Percentiles rank a stretch among this genome's conserved stretches.
These are phyloP conservation scores for Notodonta ziczac DNA, from an alignment of 2,888 invertebrate genomes.

Conservation along the genomic window DNA sequence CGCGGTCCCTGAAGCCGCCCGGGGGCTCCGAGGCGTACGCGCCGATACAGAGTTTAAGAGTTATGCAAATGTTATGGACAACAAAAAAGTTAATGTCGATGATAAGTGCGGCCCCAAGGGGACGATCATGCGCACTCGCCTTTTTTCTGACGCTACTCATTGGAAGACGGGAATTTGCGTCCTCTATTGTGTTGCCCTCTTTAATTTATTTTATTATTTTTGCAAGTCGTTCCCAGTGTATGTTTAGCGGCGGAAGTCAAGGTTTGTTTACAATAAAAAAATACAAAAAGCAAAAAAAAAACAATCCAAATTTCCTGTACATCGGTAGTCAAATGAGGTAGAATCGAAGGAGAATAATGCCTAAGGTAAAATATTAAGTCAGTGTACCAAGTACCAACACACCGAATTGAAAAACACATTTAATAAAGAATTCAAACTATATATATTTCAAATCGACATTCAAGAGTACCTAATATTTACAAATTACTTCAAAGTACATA, in stretches of 20 bases:
- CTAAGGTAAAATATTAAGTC: no score
- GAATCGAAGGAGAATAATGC: no score
- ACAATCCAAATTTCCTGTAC: background rate
- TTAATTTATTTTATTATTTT: conserved; percentile 65
- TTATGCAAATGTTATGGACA: conserved; percentile 85
- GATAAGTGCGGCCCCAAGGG: conserved; percentile 79
- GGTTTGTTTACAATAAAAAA: conserved; percentile 46
- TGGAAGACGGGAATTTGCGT: conserved; percentile 49
- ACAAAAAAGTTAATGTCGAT: conserved; percentile 84
- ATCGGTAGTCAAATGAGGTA: no score
- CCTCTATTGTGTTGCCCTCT: conserved; percentile 61
- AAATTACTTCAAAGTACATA: no score
- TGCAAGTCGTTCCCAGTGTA: conserved; percentile 48
- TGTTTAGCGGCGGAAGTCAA: conserved; percentile 46
- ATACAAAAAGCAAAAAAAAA: conserved; percentile 24
- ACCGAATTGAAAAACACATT: no score
- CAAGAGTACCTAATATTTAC: no score
- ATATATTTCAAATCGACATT: no score
- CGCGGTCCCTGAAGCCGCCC: conserved; percentile 68
- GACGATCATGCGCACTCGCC: conserved; percentile 61
- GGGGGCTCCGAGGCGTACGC: conserved; percentile 63
- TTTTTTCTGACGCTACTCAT: conserved; percentile 51
- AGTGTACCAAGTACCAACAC: no score
- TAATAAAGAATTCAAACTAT: no score
- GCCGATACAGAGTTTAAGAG: conserved; percentile 74